A percentile compares a stretch with the other conserved stretches of the same genome.
phyloP scores from a whole-genome alignment of 2,888 invertebrate species.

The Macrophya annulata region DNA sequence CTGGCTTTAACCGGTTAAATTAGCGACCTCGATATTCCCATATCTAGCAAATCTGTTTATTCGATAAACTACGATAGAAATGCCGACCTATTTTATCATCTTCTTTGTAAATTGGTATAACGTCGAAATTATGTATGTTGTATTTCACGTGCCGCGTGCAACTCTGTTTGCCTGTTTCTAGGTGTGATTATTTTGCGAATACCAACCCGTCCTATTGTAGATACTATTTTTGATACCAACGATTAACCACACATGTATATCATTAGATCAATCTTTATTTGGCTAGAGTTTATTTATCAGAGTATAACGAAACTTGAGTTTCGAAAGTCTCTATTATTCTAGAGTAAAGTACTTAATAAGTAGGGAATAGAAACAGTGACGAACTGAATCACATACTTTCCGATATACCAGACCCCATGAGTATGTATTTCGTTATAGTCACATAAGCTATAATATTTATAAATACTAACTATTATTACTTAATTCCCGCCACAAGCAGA shows the following conservation, averaged over 20 bases:
- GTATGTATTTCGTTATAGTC: conserved; percentile 2
- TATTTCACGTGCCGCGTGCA: conserved; percentile 49
- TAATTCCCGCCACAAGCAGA: conserved; percentile 34
- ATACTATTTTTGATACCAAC: not conserved
- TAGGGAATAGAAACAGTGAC: conserved; percentile 45
- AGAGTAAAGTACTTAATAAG: conserved; percentile 31
- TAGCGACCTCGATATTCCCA: conserved; percentile 64
- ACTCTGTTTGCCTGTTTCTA: conserved; percentile 46
- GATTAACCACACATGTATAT: not conserved
- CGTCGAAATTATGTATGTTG: conserved; percentile 33
- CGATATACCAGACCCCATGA: conserved; percentile 3
- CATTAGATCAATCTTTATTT: conserved; percentile 37
- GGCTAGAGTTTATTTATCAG: conserved; percentile 40
- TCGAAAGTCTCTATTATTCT: conserved; percentile 47
- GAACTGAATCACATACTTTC: conserved; percentile 26
- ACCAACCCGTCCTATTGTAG: not conserved
- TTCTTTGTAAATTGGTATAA: not conserved
- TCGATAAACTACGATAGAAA: conserved; percentile 14
- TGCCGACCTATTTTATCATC: conserved; percentile 22
- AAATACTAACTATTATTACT: conserved; percentile 8
- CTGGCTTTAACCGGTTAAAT: conserved; percentile 70
- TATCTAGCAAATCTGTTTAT: conserved; percentile 67
- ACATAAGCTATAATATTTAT: conserved; percentile 1
- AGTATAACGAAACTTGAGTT: conserved; percentile 45
- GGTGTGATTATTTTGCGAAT: conserved; percentile 44